A percentile compares a stretch with the other conserved stretches of the same genome.
Conservation (phyloP, 2,113 vertebrate genomes). For the Clarias magur region DNA sequence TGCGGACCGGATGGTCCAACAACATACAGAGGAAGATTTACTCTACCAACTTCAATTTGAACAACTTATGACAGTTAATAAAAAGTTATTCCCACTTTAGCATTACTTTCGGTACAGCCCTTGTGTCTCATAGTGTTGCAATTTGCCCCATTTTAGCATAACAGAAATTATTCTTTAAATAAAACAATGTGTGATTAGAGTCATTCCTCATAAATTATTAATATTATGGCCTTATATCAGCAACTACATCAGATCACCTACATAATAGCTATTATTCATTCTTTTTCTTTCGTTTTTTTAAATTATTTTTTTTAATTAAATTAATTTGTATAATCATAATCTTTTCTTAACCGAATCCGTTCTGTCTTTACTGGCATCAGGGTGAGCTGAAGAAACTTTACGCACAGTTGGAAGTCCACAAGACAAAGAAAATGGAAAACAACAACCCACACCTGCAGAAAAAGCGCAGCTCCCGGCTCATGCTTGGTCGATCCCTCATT, state of each 20-base stretch:
- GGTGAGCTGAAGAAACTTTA: constrained; percentile 96
- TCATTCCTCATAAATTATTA: background rate
- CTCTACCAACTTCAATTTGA: too few species aligned
- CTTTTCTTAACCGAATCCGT: constrained; percentile 45
- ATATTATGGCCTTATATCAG: background rate
- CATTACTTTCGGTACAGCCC: too few species aligned
- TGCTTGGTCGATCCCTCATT: constrained; percentile 77
- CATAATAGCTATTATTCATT: background rate
- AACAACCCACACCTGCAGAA: constrained; percentile 92
- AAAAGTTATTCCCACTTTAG: too few species aligned
- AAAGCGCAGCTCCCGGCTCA: constrained; percentile 77
- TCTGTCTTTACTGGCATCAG: constrained; percentile 66
- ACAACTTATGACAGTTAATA: too few species aligned
- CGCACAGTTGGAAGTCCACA: constrained; percentile 85
- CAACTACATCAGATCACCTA: background rate
- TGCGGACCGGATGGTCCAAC: too few species aligned
- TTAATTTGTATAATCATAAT: background rate
- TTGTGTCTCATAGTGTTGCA: background rate
- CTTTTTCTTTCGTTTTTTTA: background rate
- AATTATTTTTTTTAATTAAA: too few species aligned
- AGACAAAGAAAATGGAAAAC: constrained; percentile 84
- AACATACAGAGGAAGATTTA: too few species aligned
- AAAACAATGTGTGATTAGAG: background rate
- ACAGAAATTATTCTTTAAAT: background rate
- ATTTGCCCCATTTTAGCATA: background rate